Conservation (phyloP, 2,113 vertebrate genomes). For the Martes martes region DNA sequence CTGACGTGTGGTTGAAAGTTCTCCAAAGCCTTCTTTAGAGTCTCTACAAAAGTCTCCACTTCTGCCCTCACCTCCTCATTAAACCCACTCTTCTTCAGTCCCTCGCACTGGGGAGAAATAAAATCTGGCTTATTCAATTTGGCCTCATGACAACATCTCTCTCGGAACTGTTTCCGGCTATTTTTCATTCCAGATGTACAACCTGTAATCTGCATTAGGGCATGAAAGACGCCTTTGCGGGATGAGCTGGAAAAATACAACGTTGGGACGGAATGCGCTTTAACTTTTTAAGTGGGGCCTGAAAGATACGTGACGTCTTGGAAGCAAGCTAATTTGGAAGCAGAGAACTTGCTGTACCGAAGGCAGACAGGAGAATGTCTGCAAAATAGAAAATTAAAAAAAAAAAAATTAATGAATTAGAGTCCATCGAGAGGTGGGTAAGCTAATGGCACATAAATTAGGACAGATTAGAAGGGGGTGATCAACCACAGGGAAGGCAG, state of each 20-base stretch:
- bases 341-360: not conserved
- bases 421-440: not conserved
- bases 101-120: not conserved
- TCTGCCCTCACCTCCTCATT: not conserved
- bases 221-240: not conserved
- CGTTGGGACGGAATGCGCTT: not conserved
- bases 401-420: not conserved
- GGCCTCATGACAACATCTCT: not conserved
- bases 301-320: conserved; percentile 6
- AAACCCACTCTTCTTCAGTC: not conserved
- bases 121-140: not conserved
- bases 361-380: not conserved
- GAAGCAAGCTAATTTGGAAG: conserved; percentile 27
- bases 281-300: not conserved
- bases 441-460: conserved; percentile 38
- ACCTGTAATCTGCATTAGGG: not conserved
- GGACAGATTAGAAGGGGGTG: not conserved
- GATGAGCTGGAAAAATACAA: not conserved
- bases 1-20: not conserved
- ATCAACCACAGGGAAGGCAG: not conserved
- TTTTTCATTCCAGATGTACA: not conserved
- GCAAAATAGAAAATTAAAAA: not conserved
- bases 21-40: not conserved
- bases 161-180: not conserved
- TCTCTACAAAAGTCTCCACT: not conserved